Conservation (phyloP, 2,888 invertebrate genomes). For the Lepidocyrtoides sp. region DNA sequence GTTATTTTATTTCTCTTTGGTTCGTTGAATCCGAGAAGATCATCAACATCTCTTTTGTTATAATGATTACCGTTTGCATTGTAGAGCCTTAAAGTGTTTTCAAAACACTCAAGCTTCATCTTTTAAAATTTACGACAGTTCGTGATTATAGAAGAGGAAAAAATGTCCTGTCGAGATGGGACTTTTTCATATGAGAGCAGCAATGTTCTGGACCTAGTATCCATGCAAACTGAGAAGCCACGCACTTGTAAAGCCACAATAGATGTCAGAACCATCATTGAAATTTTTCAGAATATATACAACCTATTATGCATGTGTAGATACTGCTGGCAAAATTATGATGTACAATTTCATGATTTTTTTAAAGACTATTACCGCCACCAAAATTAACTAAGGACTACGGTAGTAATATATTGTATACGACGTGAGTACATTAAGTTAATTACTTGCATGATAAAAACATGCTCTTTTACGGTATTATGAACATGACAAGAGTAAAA, state of each 20-base stretch:
- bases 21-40: conserved; percentile 35
- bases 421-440: background rate
- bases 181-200: background rate
- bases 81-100: background rate
- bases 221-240: background rate
- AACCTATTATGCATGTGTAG: background rate
- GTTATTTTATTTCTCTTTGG: conserved; percentile 8
- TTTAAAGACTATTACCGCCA: background rate
- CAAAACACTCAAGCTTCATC: conserved; percentile 22
- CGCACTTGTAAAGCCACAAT: too few relatives aligned
- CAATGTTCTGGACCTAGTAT: background rate
- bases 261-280: background rate
- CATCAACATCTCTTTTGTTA: background rate
- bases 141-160: background rate
- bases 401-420: background rate
- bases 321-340: background rate
- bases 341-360: background rate
- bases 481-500: conserved; percentile 49
- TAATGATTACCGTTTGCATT: conserved; percentile 17
- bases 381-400: background rate
- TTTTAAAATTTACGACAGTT: conserved; percentile 25
- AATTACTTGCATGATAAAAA: conserved; percentile 55
- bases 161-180: conserved; percentile 9
- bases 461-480: conserved; percentile 40
- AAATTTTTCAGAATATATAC: background rate